Percentiles rank a stretch among this genome's conserved stretches.
These are phyloP conservation scores for Mus minutoides DNA, from an alignment of 2,797 vertebrate species.

Conservation along the genomic window DNA sequence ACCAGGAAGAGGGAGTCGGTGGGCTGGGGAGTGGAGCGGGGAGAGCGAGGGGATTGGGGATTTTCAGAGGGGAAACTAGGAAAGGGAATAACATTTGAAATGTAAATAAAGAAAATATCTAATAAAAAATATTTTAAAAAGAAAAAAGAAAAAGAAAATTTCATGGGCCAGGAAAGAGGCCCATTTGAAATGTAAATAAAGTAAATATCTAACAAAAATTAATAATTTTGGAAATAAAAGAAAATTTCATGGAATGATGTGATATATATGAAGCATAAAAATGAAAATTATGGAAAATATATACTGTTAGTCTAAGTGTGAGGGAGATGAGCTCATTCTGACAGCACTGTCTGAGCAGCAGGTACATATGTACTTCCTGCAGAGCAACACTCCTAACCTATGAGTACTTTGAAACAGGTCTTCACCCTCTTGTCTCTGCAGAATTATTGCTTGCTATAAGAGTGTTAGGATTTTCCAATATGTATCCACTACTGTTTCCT, in stretches of 20 bases:
- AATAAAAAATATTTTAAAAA: no score
- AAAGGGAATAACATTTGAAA: no score
- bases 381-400: background rate
- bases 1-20: no score
- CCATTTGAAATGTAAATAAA: no score
- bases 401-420: background rate
- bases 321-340: slow-evolving; percentile 21
- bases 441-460: background rate
- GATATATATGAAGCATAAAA: slow-evolving; percentile 33
- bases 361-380: background rate
- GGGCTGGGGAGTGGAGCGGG: no score
- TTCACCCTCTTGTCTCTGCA: background rate
- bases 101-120: no score
- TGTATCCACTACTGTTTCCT: background rate
- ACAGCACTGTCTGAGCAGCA: background rate
- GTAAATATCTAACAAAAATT: no score
- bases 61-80: no score
- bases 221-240: no score
- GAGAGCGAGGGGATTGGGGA: no score
- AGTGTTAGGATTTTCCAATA: background rate
- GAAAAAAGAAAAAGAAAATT: no score
- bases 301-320: background rate
- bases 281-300: background rate
- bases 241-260: slow-evolving; percentile 5
- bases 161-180: no score